Base-by-base conservation (phyloP, 1,140 invertebrate species). In the Sipha flava region DNA sequence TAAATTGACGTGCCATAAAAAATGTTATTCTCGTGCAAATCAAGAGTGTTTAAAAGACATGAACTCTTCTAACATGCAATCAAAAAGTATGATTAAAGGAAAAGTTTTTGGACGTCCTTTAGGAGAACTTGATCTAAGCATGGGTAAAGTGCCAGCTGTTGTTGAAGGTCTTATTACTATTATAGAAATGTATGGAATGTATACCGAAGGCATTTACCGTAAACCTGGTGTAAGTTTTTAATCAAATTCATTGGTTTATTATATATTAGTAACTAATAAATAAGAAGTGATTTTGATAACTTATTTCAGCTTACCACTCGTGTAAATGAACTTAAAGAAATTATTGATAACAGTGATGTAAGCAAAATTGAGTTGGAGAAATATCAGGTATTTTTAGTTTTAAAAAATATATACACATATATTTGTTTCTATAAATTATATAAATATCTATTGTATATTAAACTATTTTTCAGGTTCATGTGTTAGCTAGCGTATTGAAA, bases 1-100 rank as follows among this genome's bases (percentile, higher is more conserved):
- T 87, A 96, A 95, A 85, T 87, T 97, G 68, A 95, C 94, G 1
- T 95, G 95, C 83, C 96, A 98, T 86, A 96, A 95, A 85, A 98
- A 97, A 85, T 98, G 96, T 86, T 93, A 94, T 83, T 88, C 87
- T 70, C 94, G 93, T 84, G 87, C 89, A 4, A 85, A 83, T 29
- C 82, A 83, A 49, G 84, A 85, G 9, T 91, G 90, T 85, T 84
- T 87, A 72, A 84, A 84, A 75, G 83, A 84, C 34, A 64, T 79
- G 26, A 49, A 57, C 45, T 45, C 79, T 23, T 37, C 86, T 85
- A 85, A 84, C 43, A 54, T 83, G 54, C 18, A 73, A 80, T 14
- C 80, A 81, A 37, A 79, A 81, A 59, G 82, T 47, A 49, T 87
- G 7, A 86, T 87, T 80, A 86, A 86, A 3, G 88, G 88, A 80